phyloP scores from a whole-genome alignment of 2,888 invertebrate species.

The Acronicta alni region DNA sequence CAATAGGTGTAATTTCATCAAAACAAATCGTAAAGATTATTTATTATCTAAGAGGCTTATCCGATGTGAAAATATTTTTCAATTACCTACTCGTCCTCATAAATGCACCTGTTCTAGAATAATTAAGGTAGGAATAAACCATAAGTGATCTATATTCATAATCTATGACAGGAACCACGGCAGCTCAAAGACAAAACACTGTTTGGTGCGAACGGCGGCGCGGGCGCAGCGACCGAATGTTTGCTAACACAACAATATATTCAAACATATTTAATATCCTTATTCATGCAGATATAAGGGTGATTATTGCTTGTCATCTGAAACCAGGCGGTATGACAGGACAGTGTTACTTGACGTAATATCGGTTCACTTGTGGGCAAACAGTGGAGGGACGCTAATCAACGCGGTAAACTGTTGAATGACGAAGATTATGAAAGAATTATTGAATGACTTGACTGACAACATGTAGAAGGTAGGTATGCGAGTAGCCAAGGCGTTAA shows the following conservation, averaged over 20 bases:
- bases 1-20: too few relatives aligned
- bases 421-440: constrained; percentile 59
- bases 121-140: constrained; percentile 11
- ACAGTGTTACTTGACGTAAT: constrained; percentile 72
- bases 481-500: not conserved
- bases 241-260: constrained; percentile 57
- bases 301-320: constrained; percentile 46
- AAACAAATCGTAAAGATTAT: too few relatives aligned
- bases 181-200: constrained; percentile 78
- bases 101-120: not conserved
- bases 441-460: constrained; percentile 50
- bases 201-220: constrained; percentile 72
- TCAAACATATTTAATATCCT: constrained; percentile 39
- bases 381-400: constrained; percentile 67
- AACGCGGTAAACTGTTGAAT: constrained; percentile 65
- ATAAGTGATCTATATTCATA: constrained; percentile 56
- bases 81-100: not conserved
- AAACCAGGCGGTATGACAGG: constrained; percentile 59
- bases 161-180: constrained; percentile 72
- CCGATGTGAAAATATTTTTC: not conserved
- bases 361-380: constrained; percentile 66
- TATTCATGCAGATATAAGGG: constrained; percentile 47
- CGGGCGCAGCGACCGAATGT: constrained; percentile 63
- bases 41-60: too few relatives aligned
- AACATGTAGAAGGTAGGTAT: constrained; percentile 18